phyloP scores from a whole-genome alignment of 2,888 invertebrate species.

The Monopis laevigella region DNA sequence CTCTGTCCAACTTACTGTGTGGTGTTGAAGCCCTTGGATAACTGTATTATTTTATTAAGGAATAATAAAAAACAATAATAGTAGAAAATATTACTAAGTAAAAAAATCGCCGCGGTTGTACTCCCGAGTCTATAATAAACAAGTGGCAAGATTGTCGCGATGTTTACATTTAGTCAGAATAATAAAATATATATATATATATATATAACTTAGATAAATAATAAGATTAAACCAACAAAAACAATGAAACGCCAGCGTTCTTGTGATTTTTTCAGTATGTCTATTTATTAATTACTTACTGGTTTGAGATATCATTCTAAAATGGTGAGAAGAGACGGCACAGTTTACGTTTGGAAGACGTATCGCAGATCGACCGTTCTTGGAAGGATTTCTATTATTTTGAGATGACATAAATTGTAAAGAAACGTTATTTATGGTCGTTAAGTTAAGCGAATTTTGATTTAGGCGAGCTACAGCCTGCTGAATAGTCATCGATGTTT shows the following conservation, averaged over 20 bases:
- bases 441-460: conserved; percentile 39
- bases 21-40: conserved; percentile 63
- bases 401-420: conserved; percentile 35
- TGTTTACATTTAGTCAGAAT: no score
- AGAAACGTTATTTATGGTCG: conserved; percentile 37
- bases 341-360: conserved; percentile 44
- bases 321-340: conserved; percentile 41
- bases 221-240: no score
- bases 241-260: no score
- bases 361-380: conserved; percentile 40
- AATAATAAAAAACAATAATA: conserved; percentile 22
- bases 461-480: conserved; percentile 36
- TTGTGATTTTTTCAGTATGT: no score
- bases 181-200: background rate
- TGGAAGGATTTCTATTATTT: conserved; percentile 30
- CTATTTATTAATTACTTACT: conserved; percentile 35
- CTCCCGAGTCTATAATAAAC: no score
- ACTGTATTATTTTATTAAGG: conserved; percentile 42
- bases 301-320: conserved; percentile 43
- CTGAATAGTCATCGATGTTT: conserved; percentile 43
- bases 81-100: no score
- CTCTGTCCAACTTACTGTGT: conserved; percentile 64
- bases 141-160: no score
- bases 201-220: no score
- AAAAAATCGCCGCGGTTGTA: no score